Evolutionary conservation across 2,888 invertebrate species (phyloP).

Genomic region (Drosophila kambysellisi): DNA sequence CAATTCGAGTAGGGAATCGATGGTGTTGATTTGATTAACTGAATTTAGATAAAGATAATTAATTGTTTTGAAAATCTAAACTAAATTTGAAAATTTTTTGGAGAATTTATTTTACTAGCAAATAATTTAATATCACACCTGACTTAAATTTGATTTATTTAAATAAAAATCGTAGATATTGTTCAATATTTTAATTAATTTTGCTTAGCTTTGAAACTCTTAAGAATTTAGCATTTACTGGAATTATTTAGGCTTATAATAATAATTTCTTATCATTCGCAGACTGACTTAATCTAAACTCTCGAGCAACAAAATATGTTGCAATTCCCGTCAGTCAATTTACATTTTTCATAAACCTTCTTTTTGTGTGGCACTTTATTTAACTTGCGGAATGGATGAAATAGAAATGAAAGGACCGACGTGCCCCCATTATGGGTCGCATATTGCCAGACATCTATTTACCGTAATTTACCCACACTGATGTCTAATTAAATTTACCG

Average conservation of each 20-base stretch:
- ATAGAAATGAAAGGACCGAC: constrained; percentile 28
- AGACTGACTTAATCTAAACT: not conserved
- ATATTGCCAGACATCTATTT: constrained; percentile 76
- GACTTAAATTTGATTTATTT: not conserved
- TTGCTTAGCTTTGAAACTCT: not conserved
- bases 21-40: constrained; percentile 20
- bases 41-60: not conserved
- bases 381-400: constrained; percentile 45
- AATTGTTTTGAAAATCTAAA: not conserved
- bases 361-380: constrained; percentile 42
- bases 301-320: not conserved
- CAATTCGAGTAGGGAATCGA: not conserved
- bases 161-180: not conserved
- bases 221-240: not conserved
- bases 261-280: not conserved
- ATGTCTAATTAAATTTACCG: constrained; percentile 80
- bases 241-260: not conserved
- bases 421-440: constrained; percentile 28
- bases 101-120: not conserved
- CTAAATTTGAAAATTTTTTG: not conserved
- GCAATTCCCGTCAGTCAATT: constrained; percentile 40
- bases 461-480: constrained; percentile 75
- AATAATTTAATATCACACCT: not conserved
- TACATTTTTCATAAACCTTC: constrained; percentile 26
- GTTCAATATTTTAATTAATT: not conserved